These are phyloP conservation scores for Abscondita cerata DNA, from an alignment of 2,888 invertebrate species.

Conservation along the genomic window DNA sequence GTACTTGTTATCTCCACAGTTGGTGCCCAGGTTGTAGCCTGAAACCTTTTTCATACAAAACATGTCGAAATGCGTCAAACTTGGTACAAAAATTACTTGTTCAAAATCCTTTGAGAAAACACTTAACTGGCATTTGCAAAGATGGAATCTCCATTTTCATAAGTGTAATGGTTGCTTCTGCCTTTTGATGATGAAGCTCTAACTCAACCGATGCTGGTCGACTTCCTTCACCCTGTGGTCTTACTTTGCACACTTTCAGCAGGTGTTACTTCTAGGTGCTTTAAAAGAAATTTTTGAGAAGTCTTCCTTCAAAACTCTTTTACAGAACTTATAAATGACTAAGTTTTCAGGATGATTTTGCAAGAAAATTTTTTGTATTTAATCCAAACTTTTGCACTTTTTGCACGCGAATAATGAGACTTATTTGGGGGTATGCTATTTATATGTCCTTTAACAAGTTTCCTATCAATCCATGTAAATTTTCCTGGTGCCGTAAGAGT, in stretches of 20 bases:
- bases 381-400: conserved; percentile 39
- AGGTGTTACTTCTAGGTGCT: conserved; percentile 27
- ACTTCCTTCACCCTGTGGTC: conserved; percentile 23
- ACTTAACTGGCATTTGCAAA: conserved; percentile 36
- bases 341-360: conserved; percentile 28
- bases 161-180: conserved; percentile 23
- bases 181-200: conserved; percentile 35
- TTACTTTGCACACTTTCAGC: conserved; percentile 26
- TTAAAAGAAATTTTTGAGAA: conserved; percentile 34
- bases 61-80: conserved; percentile 46
- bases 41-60: conserved; percentile 47
- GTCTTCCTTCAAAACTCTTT: conserved; percentile 27
- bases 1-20: conserved; percentile 37
- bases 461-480: conserved; percentile 27
- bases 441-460: conserved; percentile 32
- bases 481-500: too few relatives aligned
- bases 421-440: conserved; percentile 34
- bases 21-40: conserved; percentile 43
- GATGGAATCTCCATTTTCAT: conserved; percentile 36
- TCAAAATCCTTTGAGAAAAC: conserved; percentile 44
- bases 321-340: conserved; percentile 34
- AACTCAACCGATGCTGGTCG: conserved; percentile 20
- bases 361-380: conserved; percentile 34
- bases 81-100: conserved; percentile 46
- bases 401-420: conserved; percentile 34